These are phyloP conservation scores for Orthonyx spaldingii DNA, from an alignment of 2,113 vertebrate genomes.

Conservation along the genomic window DNA sequence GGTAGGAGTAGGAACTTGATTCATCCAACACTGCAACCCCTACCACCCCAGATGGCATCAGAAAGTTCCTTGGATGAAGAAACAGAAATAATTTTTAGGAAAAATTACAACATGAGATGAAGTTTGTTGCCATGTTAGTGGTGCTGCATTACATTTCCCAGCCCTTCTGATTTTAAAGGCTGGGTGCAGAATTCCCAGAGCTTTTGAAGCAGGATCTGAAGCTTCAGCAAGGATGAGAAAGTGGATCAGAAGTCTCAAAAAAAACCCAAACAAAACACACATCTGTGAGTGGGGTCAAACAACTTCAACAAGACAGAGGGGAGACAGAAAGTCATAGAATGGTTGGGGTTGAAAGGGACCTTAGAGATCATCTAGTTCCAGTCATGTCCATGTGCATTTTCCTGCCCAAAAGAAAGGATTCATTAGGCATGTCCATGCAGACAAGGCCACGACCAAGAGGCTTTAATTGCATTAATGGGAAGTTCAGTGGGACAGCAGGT, in stretches of 20 bases:
- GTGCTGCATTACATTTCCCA: background rate
- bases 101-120: background rate
- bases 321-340: background rate
- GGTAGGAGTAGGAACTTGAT: background rate
- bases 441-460: background rate
- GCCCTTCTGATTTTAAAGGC: background rate
- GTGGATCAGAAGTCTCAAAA: background rate
- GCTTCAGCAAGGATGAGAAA: background rate
- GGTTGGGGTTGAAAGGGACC: background rate
- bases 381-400: background rate
- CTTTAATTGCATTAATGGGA: background rate
- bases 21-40: background rate
- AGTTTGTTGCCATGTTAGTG: background rate
- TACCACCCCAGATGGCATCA: background rate
- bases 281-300: background rate
- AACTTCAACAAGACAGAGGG: background rate
- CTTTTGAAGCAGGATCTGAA: background rate
- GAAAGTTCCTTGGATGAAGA: background rate
- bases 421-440: background rate
- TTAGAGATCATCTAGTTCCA: background rate
- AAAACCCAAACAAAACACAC: rapidly evolving
- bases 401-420: background rate
- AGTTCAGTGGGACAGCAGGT: background rate
- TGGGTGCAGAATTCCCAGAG: background rate
- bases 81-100: background rate